A percentile compares a stretch with the other conserved stretches of the same genome.
Evolutionary conservation across 2,113 vertebrate species (phyloP).

Genomic region (Scortum barcoo): DNA sequence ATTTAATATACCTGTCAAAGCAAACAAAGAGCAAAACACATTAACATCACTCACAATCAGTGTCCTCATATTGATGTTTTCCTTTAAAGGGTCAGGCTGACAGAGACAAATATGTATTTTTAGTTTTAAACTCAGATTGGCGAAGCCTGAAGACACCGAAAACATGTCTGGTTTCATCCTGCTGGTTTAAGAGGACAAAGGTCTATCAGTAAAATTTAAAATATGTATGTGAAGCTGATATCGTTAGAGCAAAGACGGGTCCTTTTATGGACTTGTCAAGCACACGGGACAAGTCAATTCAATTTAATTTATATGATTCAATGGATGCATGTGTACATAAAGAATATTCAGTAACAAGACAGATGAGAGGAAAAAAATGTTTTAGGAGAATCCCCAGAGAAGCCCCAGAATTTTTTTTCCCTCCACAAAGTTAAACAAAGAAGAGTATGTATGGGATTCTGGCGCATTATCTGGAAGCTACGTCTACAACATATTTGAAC

Average conservation of each 20-base stretch:
- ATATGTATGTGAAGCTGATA: background rate
- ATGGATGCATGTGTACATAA: constrained; percentile 38
- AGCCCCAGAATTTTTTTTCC: constrained; percentile 37
- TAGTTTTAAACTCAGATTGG: background rate
- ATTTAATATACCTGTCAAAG: constrained; percentile 46
- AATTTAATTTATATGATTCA: constrained; percentile 33
- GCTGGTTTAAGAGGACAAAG: background rate
- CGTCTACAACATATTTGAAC: constrained; percentile 32
- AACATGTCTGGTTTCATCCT: background rate
- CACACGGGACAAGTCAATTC: constrained; percentile 18
- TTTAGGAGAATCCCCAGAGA: constrained; percentile 26
- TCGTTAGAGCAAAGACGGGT: background rate
- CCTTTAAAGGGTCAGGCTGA: background rate
- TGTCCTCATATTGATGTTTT: constrained; percentile 15
- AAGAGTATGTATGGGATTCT: constrained; percentile 18
- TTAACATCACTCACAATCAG: constrained; percentile 16
- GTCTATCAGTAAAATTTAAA: background rate
- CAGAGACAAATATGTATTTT: background rate
- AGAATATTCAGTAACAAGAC: constrained; percentile 56
- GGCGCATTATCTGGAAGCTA: constrained; percentile 32
- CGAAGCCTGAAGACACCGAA: background rate
- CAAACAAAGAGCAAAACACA: constrained; percentile 33
- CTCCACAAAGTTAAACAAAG: constrained; percentile 54
- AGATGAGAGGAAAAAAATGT: constrained; percentile 10
- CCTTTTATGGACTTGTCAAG: background rate